Evolutionary conservation across 2,888 invertebrate genomes (phyloP).

Genomic region (Orthonevra nobilis): DNA sequence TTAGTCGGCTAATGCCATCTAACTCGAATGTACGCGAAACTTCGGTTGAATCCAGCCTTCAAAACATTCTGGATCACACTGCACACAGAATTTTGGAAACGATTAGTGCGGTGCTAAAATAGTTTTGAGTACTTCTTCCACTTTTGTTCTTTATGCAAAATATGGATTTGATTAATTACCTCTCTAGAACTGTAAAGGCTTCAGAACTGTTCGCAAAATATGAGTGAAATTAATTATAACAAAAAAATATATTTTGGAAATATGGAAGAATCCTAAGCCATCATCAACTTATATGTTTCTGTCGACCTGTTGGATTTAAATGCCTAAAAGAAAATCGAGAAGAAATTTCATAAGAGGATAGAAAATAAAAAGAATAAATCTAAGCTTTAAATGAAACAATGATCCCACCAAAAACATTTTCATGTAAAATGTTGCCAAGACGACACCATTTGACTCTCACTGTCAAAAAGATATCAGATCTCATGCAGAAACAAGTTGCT

Average conservation of each 20-base stretch:
- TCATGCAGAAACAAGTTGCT: too few species aligned
- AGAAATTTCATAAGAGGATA: not conserved
- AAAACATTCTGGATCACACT: not conserved
- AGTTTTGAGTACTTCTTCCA: not conserved
- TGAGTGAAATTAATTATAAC: not conserved
- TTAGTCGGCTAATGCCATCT: not conserved
- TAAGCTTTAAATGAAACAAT: not conserved
- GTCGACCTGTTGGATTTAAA: too few species aligned
- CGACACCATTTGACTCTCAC: too few species aligned
- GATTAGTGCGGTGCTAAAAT: not conserved
- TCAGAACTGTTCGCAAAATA: not conserved
- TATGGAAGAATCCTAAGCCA: too few species aligned
- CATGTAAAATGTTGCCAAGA: too few species aligned
- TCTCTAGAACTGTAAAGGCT: not conserved
- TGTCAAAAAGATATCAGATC: too few species aligned
- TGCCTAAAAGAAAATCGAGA: not conserved
- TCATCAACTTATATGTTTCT: too few species aligned
- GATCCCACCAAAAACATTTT: too few species aligned
- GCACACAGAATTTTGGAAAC: not conserved
- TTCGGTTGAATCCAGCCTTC: not conserved
- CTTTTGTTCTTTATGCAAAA: too few species aligned
- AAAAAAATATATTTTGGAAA: too few species aligned
- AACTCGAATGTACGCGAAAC: not conserved
- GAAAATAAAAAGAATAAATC: not conserved
- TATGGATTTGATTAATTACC: not conserved